phyloP scores from a whole-genome alignment of 2,797 vertebrate species.

The Microctenopoma lineatum region DNA sequence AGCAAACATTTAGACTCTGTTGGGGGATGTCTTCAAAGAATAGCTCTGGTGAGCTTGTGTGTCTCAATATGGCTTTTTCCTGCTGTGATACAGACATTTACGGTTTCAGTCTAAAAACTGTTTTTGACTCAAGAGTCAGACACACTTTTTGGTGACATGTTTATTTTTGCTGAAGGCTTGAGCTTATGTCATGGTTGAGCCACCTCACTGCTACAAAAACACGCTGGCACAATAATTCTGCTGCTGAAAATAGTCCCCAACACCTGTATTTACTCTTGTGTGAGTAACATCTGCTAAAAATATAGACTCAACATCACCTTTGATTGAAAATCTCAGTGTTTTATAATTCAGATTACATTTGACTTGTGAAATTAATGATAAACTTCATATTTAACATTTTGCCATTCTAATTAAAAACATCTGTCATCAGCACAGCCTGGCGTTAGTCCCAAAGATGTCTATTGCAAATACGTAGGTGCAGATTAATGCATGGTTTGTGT shows the following conservation, averaged over 20 bases:
- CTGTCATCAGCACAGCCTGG: neutral
- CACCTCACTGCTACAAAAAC: neutral
- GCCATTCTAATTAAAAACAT: neutral
- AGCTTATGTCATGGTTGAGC: neutral
- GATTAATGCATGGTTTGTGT: neutral
- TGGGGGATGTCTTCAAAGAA: constrained; percentile 24
- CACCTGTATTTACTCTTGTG: too few species aligned
- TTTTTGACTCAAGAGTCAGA: too few species aligned
- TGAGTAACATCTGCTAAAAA: neutral
- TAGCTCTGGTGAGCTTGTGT: neutral
- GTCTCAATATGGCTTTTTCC: constrained; percentile 1
- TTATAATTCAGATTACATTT: neutral
- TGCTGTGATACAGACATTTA: neutral
- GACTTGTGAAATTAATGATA: neutral
- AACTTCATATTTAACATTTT: neutral
- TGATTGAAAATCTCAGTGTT: neutral
- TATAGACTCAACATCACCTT: neutral
- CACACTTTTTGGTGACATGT: neutral
- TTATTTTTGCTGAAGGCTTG: neutral
- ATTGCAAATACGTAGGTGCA: neutral
- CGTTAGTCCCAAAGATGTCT: neutral
- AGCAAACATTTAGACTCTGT: constrained; percentile 36
- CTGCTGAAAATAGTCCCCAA: too few species aligned
- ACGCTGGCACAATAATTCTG: too few species aligned
- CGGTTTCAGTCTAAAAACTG: too few species aligned